Evolutionary conservation across 2,113 vertebrate species (phyloP).

Genomic region (Charadrius vociferus): DNA sequence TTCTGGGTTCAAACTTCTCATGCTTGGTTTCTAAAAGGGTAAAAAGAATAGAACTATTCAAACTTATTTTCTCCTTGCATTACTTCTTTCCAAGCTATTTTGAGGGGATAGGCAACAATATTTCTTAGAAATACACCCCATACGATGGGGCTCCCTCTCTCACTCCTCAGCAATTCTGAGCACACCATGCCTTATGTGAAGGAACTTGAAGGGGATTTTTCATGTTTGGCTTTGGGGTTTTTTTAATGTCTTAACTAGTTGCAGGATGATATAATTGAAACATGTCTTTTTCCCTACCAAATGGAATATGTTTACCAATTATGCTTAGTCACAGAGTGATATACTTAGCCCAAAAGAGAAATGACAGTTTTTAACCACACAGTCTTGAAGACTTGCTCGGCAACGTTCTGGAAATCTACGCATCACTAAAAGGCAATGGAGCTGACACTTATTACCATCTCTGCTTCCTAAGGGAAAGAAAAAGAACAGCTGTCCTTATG

Average conservation of each 20-base stretch:
- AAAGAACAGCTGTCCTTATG: not conserved
- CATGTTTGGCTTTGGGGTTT: not conserved
- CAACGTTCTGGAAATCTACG: not conserved
- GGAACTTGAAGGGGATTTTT: not conserved
- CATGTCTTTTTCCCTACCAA: not conserved
- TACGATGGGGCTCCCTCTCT: rapidly evolving
- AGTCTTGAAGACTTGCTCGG: not conserved
- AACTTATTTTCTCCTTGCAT: not conserved
- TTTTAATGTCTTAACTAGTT: not conserved
- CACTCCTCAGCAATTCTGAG: not conserved
- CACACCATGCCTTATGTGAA: not conserved
- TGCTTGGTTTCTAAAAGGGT: not conserved
- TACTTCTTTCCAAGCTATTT: not conserved
- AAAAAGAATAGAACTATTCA: not conserved
- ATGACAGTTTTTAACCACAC: not conserved
- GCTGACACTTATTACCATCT: not conserved
- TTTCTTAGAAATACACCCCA: not conserved
- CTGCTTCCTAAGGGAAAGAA: not conserved
- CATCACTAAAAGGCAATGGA: not conserved
- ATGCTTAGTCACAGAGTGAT: not conserved
- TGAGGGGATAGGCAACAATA: not conserved
- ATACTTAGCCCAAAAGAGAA: not conserved
- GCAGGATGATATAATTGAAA: not conserved
- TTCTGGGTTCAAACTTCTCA: not conserved
- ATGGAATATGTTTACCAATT: not conserved